Evolutionary conservation across 2,888 invertebrate species (phyloP).

Genomic region (Lasioglossum leucozonium): DNA sequence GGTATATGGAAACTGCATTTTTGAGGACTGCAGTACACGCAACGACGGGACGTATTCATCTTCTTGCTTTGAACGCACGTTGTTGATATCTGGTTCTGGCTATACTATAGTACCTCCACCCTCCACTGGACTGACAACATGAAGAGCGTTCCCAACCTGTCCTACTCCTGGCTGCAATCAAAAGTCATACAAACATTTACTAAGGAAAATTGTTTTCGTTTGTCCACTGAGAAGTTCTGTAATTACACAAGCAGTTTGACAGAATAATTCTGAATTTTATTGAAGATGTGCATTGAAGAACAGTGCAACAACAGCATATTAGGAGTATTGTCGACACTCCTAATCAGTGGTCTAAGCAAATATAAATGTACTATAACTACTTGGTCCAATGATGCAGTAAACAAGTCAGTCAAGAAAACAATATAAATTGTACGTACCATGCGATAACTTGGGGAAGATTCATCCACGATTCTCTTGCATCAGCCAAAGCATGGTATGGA

Average conservation of each 20-base stretch:
- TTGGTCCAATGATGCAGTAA: slow-evolving; percentile 60
- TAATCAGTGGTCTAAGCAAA: slow-evolving; percentile 21
- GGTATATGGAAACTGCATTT: slow-evolving; percentile 64
- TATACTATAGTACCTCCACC: slow-evolving; percentile 82
- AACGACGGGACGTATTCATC: slow-evolving; percentile 62
- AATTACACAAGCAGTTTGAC: slow-evolving; percentile 33
- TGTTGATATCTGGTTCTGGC: slow-evolving; percentile 70
- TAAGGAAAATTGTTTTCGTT: slow-evolving; percentile 7
- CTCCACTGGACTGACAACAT: slow-evolving; percentile 80
- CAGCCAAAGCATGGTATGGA: slow-evolving; percentile 81
- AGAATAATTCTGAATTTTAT: slow-evolving; percentile 23
- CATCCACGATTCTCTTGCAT: slow-evolving; percentile 80
- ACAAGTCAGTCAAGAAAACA: slow-evolving; percentile 68
- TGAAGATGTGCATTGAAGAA: slow-evolving; percentile 25
- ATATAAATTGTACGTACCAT: slow-evolving; percentile 81
- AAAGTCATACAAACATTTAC: slow-evolving; percentile 43
- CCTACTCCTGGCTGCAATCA: slow-evolving; percentile 78
- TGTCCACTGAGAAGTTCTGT: slow-evolving; percentile 18
- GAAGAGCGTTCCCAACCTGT: slow-evolving; percentile 77
- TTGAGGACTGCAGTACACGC: slow-evolving; percentile 57
- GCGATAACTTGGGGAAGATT: slow-evolving; percentile 77
- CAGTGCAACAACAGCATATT: slow-evolving; percentile 26
- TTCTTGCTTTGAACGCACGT: slow-evolving; percentile 47
- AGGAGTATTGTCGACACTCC: slow-evolving; percentile 15
- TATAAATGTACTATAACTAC: slow-evolving; percentile 41